A percentile compares a stretch with the other conserved stretches of the same genome.
These are phyloP conservation scores for Apeltes quadracus DNA, from an alignment of 2,113 vertebrate species.

Conservation along the genomic window DNA sequence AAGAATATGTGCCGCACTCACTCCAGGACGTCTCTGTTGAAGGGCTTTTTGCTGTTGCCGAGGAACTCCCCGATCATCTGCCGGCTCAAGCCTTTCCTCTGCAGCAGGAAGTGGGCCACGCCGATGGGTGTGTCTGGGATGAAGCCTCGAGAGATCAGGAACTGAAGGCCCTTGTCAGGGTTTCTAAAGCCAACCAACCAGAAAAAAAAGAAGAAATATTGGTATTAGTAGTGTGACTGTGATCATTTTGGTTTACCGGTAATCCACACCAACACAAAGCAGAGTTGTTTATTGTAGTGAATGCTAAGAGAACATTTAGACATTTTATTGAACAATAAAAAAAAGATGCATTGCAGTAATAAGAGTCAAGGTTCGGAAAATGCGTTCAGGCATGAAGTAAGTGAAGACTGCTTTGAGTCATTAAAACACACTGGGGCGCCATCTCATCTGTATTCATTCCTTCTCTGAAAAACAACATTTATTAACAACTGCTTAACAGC, in stretches of 20 bases:
- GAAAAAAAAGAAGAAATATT: not conserved
- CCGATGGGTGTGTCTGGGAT: slow-evolving; percentile 98
- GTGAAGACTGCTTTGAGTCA: slow-evolving; percentile 7
- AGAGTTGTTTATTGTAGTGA: slow-evolving; percentile 1
- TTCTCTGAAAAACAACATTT: slow-evolving; percentile 32
- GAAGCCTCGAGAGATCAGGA: slow-evolving; percentile 97
- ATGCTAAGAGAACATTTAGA: not conserved
- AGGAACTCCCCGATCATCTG: slow-evolving; percentile 99
- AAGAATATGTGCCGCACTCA: slow-evolving; percentile 80
- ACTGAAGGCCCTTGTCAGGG: slow-evolving; percentile 97
- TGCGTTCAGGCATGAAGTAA: not conserved
- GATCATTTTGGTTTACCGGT: not conserved
- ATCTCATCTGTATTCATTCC: slow-evolving; percentile 31
- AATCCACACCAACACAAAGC: slow-evolving; percentile 1
- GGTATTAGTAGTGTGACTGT: not conserved
- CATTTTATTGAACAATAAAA: not conserved
- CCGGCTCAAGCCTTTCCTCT: slow-evolving; percentile 95
- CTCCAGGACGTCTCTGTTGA: slow-evolving; percentile 97
- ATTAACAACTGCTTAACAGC: slow-evolving; percentile 39
- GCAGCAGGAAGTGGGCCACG: slow-evolving; percentile 96
- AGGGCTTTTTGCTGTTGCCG: slow-evolving; percentile 98
- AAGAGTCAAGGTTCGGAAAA: slow-evolving; percentile 3
- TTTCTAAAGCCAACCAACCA: slow-evolving; percentile 81
- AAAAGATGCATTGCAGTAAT: slow-evolving; percentile 22
- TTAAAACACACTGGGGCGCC: slow-evolving; percentile 23